Conservation (phyloP, 2,113 vertebrate genomes). For the Heteronetta atricapilla region DNA sequence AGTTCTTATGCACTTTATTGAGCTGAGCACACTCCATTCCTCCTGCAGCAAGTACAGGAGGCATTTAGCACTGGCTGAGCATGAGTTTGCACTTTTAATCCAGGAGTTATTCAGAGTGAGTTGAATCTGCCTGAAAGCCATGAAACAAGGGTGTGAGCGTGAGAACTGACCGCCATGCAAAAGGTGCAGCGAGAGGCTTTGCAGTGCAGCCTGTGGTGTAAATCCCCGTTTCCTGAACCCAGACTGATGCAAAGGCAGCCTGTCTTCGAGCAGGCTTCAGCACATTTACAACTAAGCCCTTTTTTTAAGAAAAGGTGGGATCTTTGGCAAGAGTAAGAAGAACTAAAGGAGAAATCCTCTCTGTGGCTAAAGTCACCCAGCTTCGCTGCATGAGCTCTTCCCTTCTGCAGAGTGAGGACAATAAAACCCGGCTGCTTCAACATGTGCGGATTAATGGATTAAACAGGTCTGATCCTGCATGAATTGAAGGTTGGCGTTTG, state of each 20-base stretch:
- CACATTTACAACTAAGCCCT: not conserved
- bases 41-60: not conserved
- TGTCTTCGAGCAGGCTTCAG: not conserved
- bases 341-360: not conserved
- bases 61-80: not conserved
- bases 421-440: not conserved
- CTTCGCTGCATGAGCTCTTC: not conserved
- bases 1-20: not conserved
- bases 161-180: not conserved
- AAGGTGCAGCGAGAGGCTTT: not conserved
- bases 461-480: conserved; percentile 53
- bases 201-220: not conserved
- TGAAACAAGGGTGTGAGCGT: not conserved
- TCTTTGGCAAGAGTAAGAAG: not conserved
- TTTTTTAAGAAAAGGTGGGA: not conserved
- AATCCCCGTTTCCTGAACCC: not conserved
- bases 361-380: not conserved
- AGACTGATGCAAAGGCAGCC: not conserved
- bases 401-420: not conserved
- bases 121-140: conserved; percentile 8
- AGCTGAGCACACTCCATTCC: not conserved
- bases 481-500: not conserved
- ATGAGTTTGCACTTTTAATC: conserved; percentile 35
- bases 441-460: conserved; percentile 42
- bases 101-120: not conserved